Percentiles rank a stretch among this genome's conserved stretches.
Conservation (phyloP, 2,797 vertebrate species). For the Ictinia mississippiensis region DNA sequence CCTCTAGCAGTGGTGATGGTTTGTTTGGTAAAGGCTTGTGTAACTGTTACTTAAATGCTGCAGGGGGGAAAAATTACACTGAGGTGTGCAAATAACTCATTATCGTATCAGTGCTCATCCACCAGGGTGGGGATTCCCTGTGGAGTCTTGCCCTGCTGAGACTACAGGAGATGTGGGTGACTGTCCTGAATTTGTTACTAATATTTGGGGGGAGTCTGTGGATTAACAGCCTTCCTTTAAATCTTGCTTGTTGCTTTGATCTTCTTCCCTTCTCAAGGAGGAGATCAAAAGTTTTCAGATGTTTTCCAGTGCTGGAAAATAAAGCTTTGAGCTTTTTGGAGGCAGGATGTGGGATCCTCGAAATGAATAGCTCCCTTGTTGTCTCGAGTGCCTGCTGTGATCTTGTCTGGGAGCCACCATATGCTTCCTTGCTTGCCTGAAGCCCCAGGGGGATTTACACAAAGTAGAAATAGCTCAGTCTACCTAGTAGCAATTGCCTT, state of each 20-base stretch:
- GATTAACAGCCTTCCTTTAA: background rate
- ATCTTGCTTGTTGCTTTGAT: conserved; percentile 16
- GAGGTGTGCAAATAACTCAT: background rate
- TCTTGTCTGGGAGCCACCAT: background rate
- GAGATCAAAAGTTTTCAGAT: conserved; percentile 48
- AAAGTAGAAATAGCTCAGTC: background rate
- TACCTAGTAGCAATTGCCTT: background rate
- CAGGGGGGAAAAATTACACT: background rate
- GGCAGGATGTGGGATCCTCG: conserved; percentile 40
- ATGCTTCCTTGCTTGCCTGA: background rate
- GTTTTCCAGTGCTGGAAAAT: conserved; percentile 23
- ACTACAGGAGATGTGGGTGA: background rate
- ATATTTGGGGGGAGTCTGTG: background rate
- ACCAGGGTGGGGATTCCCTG: background rate
- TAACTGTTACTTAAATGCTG: background rate
- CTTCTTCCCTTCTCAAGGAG: background rate
- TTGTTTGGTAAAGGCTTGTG: background rate
- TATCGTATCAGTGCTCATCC: background rate
- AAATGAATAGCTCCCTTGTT: conserved; percentile 48
- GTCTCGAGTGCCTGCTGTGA: background rate
- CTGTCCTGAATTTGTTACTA: background rate
- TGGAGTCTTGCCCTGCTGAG: background rate
- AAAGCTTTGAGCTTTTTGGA: background rate
- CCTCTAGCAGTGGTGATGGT: background rate
- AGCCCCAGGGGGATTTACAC: background rate